These are phyloP conservation scores for Caenorhabditis afra DNA, from an alignment of 2,888 invertebrate species.

Conservation along the genomic window DNA sequence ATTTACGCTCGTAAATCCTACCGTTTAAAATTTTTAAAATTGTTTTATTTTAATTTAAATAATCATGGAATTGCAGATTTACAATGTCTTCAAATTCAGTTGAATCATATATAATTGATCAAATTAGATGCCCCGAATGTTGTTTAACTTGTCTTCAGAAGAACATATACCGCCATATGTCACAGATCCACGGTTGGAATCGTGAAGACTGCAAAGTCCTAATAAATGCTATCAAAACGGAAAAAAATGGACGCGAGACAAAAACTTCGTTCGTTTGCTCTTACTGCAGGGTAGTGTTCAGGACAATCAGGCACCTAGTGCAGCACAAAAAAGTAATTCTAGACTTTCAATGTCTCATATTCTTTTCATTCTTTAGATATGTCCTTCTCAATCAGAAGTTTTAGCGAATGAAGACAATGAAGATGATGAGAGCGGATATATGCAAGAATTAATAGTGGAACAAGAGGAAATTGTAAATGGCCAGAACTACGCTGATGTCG, in stretches of 20 bases:
- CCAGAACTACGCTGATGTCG: neutral
- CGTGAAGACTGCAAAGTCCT: conserved; percentile 46
- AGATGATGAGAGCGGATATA: conserved; percentile 1
- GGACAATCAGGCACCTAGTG: conserved; percentile 9
- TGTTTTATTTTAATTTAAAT: conserved; percentile 12
- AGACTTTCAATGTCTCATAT: neutral
- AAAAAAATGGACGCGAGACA: conserved; percentile 34
- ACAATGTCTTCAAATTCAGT: neutral
- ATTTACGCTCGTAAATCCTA: conserved; percentile 62
- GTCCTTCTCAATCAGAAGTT: conserved; percentile 1
- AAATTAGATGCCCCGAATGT: conserved; percentile 54
- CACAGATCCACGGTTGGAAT: conserved; percentile 35
- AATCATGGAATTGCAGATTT: too few species aligned
- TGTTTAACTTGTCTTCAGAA: conserved; percentile 37
- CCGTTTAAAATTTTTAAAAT: conserved; percentile 8
- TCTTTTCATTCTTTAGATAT: conserved; percentile 15
- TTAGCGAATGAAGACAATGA: neutral
- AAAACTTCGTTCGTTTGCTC: conserved; percentile 27
- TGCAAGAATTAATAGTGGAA: conserved; percentile 25
- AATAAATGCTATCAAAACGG: conserved; percentile 28
- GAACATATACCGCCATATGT: conserved; percentile 56
- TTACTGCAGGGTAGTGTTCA: conserved; percentile 30
- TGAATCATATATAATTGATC: conserved; percentile 27
- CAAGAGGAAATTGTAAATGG: conserved; percentile 15
- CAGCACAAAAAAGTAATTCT: conserved; percentile 37